A percentile compares a stretch with the other conserved stretches of the same genome.
Evolutionary conservation across 2,888 invertebrate genomes (phyloP).

Genomic region (Anagyrus pseudococci): DNA sequence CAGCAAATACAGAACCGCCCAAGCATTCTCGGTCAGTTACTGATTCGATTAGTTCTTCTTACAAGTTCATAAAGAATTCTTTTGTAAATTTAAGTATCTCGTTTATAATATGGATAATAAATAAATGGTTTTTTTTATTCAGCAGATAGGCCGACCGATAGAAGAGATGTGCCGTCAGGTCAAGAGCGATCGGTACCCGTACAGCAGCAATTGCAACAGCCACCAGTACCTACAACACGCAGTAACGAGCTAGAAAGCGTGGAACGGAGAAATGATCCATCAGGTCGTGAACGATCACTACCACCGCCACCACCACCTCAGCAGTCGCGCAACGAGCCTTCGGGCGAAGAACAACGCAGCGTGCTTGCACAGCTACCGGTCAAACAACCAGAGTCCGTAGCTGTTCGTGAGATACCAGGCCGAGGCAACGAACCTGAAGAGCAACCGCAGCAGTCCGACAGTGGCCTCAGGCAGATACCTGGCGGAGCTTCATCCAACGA

Average conservation of each 20-base stretch:
- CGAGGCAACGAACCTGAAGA: slow-evolving; percentile 52
- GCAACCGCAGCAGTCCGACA: slow-evolving; percentile 45
- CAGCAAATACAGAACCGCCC: slow-evolving; percentile 39
- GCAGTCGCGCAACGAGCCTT: slow-evolving; percentile 57
- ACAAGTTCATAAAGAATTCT: too few species aligned
- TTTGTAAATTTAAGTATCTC: not conserved
- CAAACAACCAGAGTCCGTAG: slow-evolving; percentile 47
- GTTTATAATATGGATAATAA: not conserved
- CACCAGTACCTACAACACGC: slow-evolving; percentile 40
- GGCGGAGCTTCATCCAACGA: slow-evolving; percentile 57
- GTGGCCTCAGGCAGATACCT: slow-evolving; percentile 52
- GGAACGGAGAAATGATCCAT: slow-evolving; percentile 57
- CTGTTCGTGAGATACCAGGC: slow-evolving; percentile 54
- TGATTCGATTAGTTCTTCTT: too few species aligned
- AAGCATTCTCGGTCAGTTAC: not conserved
- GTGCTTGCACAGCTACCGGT: slow-evolving; percentile 21
- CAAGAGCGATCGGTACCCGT: slow-evolving; percentile 48
- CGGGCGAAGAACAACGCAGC: slow-evolving; percentile 51
- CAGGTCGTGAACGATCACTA: slow-evolving; percentile 56
- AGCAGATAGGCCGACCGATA: slow-evolving; percentile 28
- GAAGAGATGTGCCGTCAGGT: slow-evolving; percentile 33
- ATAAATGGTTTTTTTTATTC: not conserved
- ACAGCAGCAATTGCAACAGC: slow-evolving; percentile 47
- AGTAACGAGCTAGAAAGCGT: slow-evolving; percentile 43
- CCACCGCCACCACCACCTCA: slow-evolving; percentile 50